These are phyloP conservation scores for Tamias sibiricus DNA, from an alignment of 2,113 vertebrate species.

Conservation along the genomic window DNA sequence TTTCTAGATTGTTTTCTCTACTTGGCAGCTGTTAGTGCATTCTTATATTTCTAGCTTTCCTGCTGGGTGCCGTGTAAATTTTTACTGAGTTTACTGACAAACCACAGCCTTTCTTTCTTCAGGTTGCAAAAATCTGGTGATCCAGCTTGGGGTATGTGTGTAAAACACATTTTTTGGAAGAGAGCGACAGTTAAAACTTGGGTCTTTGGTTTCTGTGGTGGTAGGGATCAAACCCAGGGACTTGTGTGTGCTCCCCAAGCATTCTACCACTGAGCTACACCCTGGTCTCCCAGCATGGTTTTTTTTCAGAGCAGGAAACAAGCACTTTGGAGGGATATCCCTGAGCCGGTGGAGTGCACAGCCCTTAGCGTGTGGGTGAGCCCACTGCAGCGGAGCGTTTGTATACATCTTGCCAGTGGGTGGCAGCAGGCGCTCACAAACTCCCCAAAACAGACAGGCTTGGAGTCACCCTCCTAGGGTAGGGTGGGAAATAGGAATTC, in stretches of 20 bases:
- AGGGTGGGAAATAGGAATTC: not conserved
- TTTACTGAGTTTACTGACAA: constrained; percentile 45
- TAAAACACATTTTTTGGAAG: not conserved
- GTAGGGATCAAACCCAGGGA: not conserved
- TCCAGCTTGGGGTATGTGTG: not conserved
- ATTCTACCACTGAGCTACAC: not conserved
- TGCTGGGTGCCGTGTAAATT: not conserved
- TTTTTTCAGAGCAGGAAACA: constrained; percentile 23
- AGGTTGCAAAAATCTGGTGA: not conserved
- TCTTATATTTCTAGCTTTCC: not conserved
- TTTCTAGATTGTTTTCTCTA: constrained; percentile 24
- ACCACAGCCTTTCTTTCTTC: not conserved
- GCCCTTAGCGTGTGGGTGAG: rapidly evolving
- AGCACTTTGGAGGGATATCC: not conserved
- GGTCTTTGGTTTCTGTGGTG: not conserved
- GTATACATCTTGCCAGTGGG: constrained; percentile 73
- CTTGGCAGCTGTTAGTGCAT: not conserved
- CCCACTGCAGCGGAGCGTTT: not conserved
- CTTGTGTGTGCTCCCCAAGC: not conserved
- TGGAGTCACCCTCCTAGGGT: not conserved
- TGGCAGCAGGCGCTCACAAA: constrained; percentile 76
- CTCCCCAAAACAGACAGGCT: not conserved
- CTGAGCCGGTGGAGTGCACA: no score
- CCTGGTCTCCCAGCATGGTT: not conserved
- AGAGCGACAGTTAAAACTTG: not conserved